Evolutionary conservation across 1,140 invertebrate species (phyloP), one percentile per base, ranked within the genome.

Genomic region (Lordiphosa mommai): DNA sequence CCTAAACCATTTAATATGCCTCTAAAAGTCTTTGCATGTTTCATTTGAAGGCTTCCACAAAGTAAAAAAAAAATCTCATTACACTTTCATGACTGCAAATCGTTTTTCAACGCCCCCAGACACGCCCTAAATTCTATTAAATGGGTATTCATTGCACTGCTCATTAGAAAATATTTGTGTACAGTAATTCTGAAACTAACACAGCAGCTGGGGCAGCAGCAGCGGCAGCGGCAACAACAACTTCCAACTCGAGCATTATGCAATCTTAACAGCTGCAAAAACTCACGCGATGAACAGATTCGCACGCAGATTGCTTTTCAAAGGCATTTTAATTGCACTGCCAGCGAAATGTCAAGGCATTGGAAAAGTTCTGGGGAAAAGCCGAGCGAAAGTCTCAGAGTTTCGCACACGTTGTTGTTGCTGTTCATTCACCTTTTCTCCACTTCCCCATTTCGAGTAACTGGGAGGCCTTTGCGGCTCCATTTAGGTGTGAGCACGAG

Each of bases 131-230:
- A 38, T 74, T 63, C 41, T 70, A 80, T 74, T 74, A 82, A 80
- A 70, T 70, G 46, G 40, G 49, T 64, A 82, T 82, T 80, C 76
- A 80, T 70, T 73, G 65, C 74, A 66, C 43, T 59, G 70, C 76
- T 80, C 70, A 82, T 80, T 80, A 80, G 71, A 76, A 66, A 82
- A 67, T 80, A 82, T 76, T 80, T 80, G 71, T 72, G 79, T 61
- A 76, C 76, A 71, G 57, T 65, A 56, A 37, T 58, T 50, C 40
- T 33, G 20, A 44, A 58, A 43, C 44, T 49, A 60, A 49, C 12
- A 16, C 20, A 32, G 20, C 36, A 16, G 34, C 56, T 30, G 9
- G 3, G 20, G 27, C 23, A 12, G 12, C 10, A 36, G 30, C 43
- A 17, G 14, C 7, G 12, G 20, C 46, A 9, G 32, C 16, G 14